phyloP scores from a whole-genome alignment of 2,888 invertebrate species.

The Alcis repandata region DNA sequence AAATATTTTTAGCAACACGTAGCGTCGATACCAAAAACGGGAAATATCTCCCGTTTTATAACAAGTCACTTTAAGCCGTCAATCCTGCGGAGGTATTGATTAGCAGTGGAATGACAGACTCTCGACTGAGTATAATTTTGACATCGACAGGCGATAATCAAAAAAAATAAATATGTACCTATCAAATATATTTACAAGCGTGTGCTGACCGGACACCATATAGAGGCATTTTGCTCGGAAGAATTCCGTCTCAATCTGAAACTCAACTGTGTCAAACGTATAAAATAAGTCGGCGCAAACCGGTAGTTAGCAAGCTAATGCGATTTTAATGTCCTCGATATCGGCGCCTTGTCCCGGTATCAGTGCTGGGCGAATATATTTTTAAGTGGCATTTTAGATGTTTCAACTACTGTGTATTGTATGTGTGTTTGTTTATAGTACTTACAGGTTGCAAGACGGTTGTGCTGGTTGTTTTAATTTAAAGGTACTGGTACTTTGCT shows the following conservation, averaged over 20 bases:
- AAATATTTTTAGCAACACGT: not conserved
- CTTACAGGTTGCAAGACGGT: conserved; percentile 9
- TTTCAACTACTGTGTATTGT: conserved; percentile 25
- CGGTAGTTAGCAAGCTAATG: conserved; percentile 73
- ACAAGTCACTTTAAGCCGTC: not conserved
- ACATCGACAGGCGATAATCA: too few relatives aligned
- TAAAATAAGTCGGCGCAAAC: conserved; percentile 64
- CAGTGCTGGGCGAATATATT: conserved; percentile 59
- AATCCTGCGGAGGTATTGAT: not conserved
- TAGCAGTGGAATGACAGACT: too few relatives aligned
- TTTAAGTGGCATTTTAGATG: conserved; percentile 33
- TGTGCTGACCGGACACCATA: not conserved
- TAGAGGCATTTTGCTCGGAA: conserved; percentile 20
- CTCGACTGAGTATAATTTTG: too few relatives aligned
- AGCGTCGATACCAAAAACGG: not conserved
- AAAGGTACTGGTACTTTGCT: too few relatives aligned
- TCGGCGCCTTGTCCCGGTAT: conserved; percentile 64
- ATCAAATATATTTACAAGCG: not conserved
- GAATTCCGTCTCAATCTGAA: conserved; percentile 36
- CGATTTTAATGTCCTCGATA: conserved; percentile 75
- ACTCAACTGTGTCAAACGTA: conserved; percentile 58
- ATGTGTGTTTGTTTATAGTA: conserved; percentile 25
- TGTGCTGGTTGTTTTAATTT: too few relatives aligned
- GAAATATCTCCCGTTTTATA: not conserved
- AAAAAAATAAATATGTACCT: not conserved